These are phyloP conservation scores for Acipenser oxyrinchus DNA, from an alignment of 2,797 vertebrate genomes.

Conservation along the genomic window DNA sequence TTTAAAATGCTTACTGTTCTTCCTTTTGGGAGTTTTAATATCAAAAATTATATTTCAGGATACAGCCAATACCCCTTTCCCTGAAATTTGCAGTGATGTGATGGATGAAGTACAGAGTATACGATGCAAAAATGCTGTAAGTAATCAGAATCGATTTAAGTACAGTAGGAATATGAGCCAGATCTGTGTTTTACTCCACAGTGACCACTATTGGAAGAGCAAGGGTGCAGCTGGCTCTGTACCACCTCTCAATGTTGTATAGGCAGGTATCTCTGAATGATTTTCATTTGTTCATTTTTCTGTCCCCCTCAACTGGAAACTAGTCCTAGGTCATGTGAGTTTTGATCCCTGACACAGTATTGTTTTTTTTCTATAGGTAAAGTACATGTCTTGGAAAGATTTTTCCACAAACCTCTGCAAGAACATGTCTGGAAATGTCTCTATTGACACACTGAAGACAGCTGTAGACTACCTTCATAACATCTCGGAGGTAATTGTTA, in stretches of 20 bases:
- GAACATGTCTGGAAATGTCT: constrained; percentile 6
- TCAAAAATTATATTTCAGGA: not conserved
- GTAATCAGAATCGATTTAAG: not conserved
- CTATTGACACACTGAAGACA: constrained; percentile 8
- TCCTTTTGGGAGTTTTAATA: not conserved
- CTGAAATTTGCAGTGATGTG: constrained; percentile 15
- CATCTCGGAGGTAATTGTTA: constrained; percentile 19
- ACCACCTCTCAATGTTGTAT: too few species aligned
- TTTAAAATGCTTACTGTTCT: too few species aligned
- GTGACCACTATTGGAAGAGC: not conserved
- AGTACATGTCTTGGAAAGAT: constrained; percentile 16
- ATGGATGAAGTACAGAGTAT: constrained; percentile 12
- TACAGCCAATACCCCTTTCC: constrained; percentile 3
- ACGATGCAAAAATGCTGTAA: not conserved
- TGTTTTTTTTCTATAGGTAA: constrained; percentile 6
- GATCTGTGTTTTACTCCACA: not conserved
- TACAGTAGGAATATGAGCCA: not conserved
- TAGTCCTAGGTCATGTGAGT: not conserved
- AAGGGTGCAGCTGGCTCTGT: too few species aligned
- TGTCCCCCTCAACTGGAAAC: not conserved
- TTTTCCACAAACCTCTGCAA: constrained; percentile 4
- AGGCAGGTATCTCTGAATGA: not conserved
- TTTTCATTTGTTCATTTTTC: too few species aligned
- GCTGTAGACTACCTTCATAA: constrained; percentile 27
- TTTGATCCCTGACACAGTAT: too few species aligned